Percentiles rank a stretch among this genome's conserved stretches.
Conservation (phyloP, 2,113 vertebrate species). For the Micromys minutus region DNA sequence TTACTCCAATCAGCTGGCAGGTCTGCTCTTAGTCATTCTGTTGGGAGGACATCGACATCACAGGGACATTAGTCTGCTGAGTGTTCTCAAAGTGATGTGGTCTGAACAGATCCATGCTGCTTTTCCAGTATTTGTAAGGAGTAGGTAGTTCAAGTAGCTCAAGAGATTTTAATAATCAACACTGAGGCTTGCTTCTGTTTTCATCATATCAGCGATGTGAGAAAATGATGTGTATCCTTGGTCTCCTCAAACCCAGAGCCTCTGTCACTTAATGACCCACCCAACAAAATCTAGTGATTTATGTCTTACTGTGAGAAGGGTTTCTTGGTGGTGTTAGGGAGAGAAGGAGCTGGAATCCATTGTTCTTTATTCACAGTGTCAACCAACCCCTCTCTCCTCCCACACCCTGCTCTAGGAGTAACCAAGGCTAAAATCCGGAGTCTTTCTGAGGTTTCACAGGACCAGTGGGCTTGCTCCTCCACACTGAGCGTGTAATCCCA, state of each 20-base stretch:
- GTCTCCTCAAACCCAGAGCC: background rate
- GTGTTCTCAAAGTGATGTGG: background rate
- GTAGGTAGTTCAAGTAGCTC: no score
- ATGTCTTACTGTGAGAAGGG: background rate
- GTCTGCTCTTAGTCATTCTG: background rate
- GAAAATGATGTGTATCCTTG: background rate
- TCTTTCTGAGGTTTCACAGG: background rate
- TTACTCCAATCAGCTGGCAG: background rate
- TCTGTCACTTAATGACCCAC: background rate
- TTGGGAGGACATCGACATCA: background rate
- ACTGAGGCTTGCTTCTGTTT: background rate
- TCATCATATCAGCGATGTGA: background rate
- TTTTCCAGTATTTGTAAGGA: background rate
- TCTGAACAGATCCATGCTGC: background rate
- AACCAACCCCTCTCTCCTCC: background rate
- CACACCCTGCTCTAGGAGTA: background rate
- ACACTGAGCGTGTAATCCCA: background rate
- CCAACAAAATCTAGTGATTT: background rate
- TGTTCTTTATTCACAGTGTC: background rate
- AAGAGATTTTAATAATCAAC: background rate
- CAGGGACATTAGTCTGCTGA: background rate
- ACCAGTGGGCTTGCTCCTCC: background rate
- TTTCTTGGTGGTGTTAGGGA: background rate
- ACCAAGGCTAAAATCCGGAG: background rate
- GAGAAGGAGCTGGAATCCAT: background rate